Conservation (phyloP, 2,113 vertebrate genomes). For the Indri indri region DNA sequence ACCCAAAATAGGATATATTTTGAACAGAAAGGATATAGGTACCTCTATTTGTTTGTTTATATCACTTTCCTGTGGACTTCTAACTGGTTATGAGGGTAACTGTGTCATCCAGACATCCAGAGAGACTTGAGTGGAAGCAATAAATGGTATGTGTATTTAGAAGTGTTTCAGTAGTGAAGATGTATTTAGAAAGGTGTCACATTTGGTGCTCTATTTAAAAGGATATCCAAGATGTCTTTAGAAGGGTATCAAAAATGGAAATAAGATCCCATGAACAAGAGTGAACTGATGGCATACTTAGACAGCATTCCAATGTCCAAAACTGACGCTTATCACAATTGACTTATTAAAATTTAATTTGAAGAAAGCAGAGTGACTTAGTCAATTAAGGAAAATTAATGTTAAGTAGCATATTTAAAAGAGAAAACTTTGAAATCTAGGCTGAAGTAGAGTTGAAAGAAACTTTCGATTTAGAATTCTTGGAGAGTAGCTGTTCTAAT, state of each 20-base stretch:
- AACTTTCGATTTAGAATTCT: background rate
- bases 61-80: background rate
- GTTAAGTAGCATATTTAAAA: background rate
- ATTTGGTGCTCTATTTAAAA: slow-evolving; percentile 11
- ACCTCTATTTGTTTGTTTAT: background rate
- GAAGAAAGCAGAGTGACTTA: background rate
- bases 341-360: background rate
- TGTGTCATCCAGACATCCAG: background rate
- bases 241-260: background rate
- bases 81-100: background rate
- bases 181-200: slow-evolving; percentile 14
- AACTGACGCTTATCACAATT: background rate
- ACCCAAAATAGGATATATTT: background rate
- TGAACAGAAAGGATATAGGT: background rate
- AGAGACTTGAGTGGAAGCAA: background rate
- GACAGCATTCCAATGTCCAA: background rate
- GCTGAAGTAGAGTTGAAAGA: background rate
- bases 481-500: background rate
- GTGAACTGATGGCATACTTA: background rate
- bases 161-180: background rate
- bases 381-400: slow-evolving; percentile 27
- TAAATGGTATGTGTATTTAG: background rate
- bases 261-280: background rate
- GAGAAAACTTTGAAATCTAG: background rate
- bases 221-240: background rate